These are phyloP conservation scores for Plagodis dolabraria DNA, from an alignment of 2,888 invertebrate genomes.

Conservation along the genomic window DNA sequence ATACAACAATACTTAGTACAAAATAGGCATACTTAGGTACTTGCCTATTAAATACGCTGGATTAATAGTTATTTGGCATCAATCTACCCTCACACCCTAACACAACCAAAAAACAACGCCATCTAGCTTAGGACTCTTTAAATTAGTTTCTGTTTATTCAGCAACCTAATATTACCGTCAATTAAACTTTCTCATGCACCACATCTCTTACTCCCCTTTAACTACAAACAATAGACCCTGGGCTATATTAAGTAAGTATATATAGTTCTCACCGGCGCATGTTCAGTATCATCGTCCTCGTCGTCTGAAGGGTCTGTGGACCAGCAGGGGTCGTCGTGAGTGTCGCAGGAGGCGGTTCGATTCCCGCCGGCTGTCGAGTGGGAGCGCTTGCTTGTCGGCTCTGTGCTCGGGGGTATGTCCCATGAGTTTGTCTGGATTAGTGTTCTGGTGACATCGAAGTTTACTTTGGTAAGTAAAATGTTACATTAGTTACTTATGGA, in stretches of 20 bases:
- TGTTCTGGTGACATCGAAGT: slow-evolving; percentile 76
- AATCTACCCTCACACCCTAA: too few species aligned
- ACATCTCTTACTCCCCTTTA: too few species aligned
- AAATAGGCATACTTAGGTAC: too few species aligned
- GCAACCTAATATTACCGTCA: too few species aligned
- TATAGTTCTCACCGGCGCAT: slow-evolving; percentile 68
- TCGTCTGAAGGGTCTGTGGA: slow-evolving; percentile 96
- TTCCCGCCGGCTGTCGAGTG: slow-evolving; percentile 41
- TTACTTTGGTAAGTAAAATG: not conserved
- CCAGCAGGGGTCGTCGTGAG: slow-evolving; percentile 92
- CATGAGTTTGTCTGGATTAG: slow-evolving; percentile 92
- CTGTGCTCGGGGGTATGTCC: slow-evolving; percentile 79
- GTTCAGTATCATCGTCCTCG: slow-evolving; percentile 93
- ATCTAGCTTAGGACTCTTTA: too few species aligned
- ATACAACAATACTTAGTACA: too few species aligned
- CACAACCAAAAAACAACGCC: too few species aligned
- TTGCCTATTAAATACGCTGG: too few species aligned
- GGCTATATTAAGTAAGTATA: not conserved
- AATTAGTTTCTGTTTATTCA: too few species aligned
- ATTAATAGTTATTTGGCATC: too few species aligned
- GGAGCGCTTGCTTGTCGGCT: slow-evolving; percentile 32
- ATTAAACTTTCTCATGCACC: too few species aligned
- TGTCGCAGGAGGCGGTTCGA: slow-evolving; percentile 70
- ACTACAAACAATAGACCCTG: too few species aligned
- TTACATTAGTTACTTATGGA: not conserved